Evolutionary conservation across 23 tunicate genomes (phyloP), one percentile per base, ranked within the genome.

Genomic region (Clavelina lepadiformis): DNA sequence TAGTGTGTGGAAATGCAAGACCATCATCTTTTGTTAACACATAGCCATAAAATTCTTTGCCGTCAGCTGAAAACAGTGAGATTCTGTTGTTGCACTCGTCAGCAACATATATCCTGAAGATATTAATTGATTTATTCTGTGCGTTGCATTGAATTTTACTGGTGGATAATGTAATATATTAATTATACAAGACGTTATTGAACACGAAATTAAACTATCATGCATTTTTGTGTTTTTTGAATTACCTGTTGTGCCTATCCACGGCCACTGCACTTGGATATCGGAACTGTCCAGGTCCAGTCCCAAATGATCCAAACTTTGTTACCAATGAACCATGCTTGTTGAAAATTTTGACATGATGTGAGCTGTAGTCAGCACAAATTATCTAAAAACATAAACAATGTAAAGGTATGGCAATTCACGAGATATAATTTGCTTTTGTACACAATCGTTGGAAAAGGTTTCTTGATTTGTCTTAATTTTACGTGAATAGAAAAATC

Each of bases 21-120:
- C 88, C 88, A 58, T 81, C 74, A 21, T 72, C 72, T 38, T 72
- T 81, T 1, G 79, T 81, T 0, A 81, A 31, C 22, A 81, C 55
- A 33, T 81, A 73, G 44, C 74, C 68, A 1, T 61, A 26, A 46
- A 58, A 81, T 0, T 46, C 56, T 25, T 57, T 63, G 3, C 88
- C 88, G 30, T 72, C 44, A 26, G 73, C 33, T 21, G 88, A 81
- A 65, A 63, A 81, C 34, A 81, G 26, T 32, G 88, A 61, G 18
- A 81, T 58, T 31, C 88, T 37, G 61, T 72, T 81, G 73, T 81
- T 81, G 74, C 88, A 81, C 46, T 81, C 88, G 46, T 81, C 88
- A 15, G 79, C 88, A 21, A 81, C 88, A 45, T 81, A 81, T 5
- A 81, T 81, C 41, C 88, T 81, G 58, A 32, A 38, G 30, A 25